Conservation (phyloP, 2,113 vertebrate genomes). For the Montifringilla adamsi region DNA sequence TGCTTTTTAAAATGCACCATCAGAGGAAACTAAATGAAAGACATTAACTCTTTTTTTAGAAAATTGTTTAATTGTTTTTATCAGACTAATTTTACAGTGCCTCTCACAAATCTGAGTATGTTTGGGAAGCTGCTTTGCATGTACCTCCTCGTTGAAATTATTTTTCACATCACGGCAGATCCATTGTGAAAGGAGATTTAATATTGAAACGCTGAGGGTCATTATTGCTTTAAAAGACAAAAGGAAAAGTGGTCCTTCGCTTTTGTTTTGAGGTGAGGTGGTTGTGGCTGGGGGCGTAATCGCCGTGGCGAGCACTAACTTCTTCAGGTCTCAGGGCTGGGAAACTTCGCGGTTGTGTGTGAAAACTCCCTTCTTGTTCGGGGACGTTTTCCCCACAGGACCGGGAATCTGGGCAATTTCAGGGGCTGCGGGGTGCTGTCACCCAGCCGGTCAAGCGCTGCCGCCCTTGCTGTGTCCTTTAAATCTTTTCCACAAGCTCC, state of each 20-base stretch:
- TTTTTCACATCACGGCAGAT: not conserved
- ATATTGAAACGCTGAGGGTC: not conserved
- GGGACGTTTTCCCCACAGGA: not conserved
- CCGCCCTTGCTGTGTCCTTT: slow-evolving; percentile 19
- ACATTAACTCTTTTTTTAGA: not conserved
- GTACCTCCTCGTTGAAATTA: not conserved
- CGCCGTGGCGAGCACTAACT: not conserved
- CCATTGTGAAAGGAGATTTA: not conserved
- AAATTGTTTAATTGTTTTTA: not conserved
- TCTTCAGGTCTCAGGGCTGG: not conserved
- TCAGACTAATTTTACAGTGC: not conserved
- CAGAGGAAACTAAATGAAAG: not conserved
- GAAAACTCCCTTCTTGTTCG: not conserved
- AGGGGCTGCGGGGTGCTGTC: not conserved
- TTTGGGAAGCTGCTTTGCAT: not conserved
- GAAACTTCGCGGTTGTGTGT: not conserved
- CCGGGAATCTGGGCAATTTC: not conserved
- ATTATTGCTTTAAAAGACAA: slow-evolving; percentile 37
- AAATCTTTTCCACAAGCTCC: slow-evolving; percentile 21
- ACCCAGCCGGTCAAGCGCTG: not conserved
- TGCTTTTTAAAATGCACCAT: not conserved
- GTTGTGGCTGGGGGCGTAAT: slow-evolving; percentile 13
- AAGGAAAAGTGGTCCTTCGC: not conserved
- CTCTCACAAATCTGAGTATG: not conserved
- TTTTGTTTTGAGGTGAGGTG: not conserved